Base-by-base conservation (phyloP, 2,113 vertebrate species). In the Lophius piscatorius region DNA sequence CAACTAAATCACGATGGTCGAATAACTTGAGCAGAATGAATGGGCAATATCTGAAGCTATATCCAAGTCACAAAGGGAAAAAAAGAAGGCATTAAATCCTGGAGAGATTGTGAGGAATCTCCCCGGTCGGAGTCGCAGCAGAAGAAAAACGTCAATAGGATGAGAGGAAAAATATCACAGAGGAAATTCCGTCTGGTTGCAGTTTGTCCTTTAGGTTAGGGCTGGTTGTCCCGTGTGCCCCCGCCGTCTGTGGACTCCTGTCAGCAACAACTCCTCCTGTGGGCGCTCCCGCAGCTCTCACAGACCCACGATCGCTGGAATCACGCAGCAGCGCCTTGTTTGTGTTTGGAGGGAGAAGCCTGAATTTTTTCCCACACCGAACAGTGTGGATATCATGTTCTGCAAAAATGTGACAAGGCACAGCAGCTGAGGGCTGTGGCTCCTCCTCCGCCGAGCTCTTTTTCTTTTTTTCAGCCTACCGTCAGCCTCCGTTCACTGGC, bases 361-460 rank as follows among this genome's bases (percentile, higher is more conserved):
- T n/a, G 47, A 54, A 60, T 67, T 69, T 63, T 29, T 81, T 70
- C 78, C 81, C 84, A 69, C 76, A 78, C 56, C 76, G 38, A 68
- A 74, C 24, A 81, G 79, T 46, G 85, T 79, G 17, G 70, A 59
- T 62, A 66, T 74, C 87, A 61, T 80, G 84, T 85, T 86, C 81
- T 85, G 87, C 71, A 74, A 74, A 67, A 80, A 72, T 79, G 87
- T 90, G 89, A 91, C 91, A 81, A 87, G 86, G 63, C 56, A 66
- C 82, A 88, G 90, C 91, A 91, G 90, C 91, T 91, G 90, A 80
- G 83, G 68, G 70, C 41, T 59, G 6, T 64, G 60, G 79, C 86
- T 82, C 87, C 90, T 41, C 90, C 88, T 63, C 78, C 83, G 11
- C 48, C 16, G 4, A 29, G 16, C 46, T 62, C 45, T 55, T 48